These are phyloP conservation scores for Diuraphis noxia DNA, from an alignment of 1,140 invertebrate species.

Conservation along the genomic window DNA sequence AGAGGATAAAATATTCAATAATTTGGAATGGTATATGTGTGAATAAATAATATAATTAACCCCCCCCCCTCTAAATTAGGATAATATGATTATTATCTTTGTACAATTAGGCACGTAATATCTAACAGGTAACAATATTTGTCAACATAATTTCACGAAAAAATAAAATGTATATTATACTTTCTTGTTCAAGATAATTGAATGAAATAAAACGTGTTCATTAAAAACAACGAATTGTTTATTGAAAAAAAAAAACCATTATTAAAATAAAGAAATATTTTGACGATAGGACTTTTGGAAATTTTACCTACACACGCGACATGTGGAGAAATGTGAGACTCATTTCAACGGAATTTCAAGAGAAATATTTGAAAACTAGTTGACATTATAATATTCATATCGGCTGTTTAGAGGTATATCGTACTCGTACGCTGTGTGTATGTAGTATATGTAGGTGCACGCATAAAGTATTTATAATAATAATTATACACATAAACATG, in stretches of 20 bases:
- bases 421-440: background rate
- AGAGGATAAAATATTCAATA: no score
- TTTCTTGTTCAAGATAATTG: background rate
- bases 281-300: background rate
- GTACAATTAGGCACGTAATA: no score
- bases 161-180: background rate
- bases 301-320: background rate
- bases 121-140: no score
- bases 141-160: no score
- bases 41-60: no score
- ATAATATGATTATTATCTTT: no score
- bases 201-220: background rate
- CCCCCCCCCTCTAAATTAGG: no score
- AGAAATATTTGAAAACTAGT: background rate
- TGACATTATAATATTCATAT: background rate
- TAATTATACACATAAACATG: background rate
- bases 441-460: background rate
- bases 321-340: background rate
- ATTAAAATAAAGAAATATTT: background rate
- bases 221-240: background rate
- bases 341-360: background rate
- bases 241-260: background rate
- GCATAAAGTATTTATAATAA: background rate
- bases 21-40: no score
- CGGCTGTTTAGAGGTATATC: background rate